Evolutionary conservation across 2,888 invertebrate species (phyloP), one percentile per base, ranked within the genome.

Genomic region (Cosmorhoe ocellata): DNA sequence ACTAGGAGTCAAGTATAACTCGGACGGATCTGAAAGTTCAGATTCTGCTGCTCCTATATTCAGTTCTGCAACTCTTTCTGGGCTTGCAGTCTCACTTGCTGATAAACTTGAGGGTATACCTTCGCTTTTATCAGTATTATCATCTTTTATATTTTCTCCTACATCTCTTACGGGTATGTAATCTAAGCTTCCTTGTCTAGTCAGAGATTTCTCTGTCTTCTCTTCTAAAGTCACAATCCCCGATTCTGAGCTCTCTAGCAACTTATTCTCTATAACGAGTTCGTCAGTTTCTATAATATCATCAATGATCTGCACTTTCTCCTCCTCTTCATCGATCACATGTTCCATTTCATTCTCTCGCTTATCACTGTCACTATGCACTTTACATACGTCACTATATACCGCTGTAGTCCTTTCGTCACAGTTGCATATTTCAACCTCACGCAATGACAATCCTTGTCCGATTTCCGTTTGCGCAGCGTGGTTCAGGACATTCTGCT

Each of bases 1-100:
- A 31, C 93, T 93, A 13, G 94, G 94, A 39, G 94, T 94, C 56
- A 93, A 79, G 69, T 94, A 94, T 51, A 93, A 86, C 68, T 94
- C 94, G 38, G 94, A 94, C 56, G 92, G 91, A 74, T 94, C 94
- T 59, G 93, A 94, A 40, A 94, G 91, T 54, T 92, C 91, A 30
- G 92, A 88, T 76, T 93, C 93, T 59, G 91, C 91, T 12, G 87
- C 66, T 13, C 68, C 65, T 8, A 84, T 64, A 59, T 82, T 80
- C 18, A 81, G 73, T 58, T 85, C 84, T 1, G 88, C 83, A 6
- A 84, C 74, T 58, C 88, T 76, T 59, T 89, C 86, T 0, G 91
- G 90, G 58, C 90, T 90, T 0, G 90, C 84, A 1, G 90, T 86
- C 63, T 90, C 90, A 48, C 91, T 91, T 1, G 74, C 84, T 0